Base-by-base conservation (phyloP, 2,113 vertebrate genomes). In the Catharus bicknelli region DNA sequence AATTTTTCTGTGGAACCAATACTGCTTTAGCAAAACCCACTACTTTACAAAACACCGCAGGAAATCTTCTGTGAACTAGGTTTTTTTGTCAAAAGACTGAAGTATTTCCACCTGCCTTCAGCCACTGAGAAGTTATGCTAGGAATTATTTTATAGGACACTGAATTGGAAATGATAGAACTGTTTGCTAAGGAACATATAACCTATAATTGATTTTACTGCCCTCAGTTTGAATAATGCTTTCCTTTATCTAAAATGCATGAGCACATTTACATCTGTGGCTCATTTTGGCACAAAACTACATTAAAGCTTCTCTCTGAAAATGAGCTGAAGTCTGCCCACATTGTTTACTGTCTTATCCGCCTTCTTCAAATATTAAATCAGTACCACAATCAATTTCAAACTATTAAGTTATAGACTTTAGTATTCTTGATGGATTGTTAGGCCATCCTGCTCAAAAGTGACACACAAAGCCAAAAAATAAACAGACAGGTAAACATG, bases 161-260 rank as follows among this genome's bases (percentile, higher is more conserved):
- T 75, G 48, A 90, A 95, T 86, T 70, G 36, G 76, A 86, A 90
- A 80, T 55, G 25, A 80, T 64, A 81, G 43, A 93, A 77, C 16
- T 81, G 43, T 88, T 96, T 81, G 40, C 83, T 88, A 88, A 88
- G 57, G 47, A 95, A 83, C 23, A 21, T 68, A 90, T 29, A 94
- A 59, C 61, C 48, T 82, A 22, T 72, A 92, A 88, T 64, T 91
- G 40, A 95, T 93, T 95, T 93, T 93, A 78, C 12, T 78, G 36
- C 30, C 43, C 30, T 83, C 53, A 63, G 61, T 90, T 0, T 88
- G 80, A 94, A 64, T 83, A 92, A 88, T 81, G 51, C n/a, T 74
- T 90, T 82, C 70, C 63, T 94, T 84, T 93, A 88, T 77, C 75
- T 95, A 92, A 96, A 96, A 86, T 81, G 72, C 77, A 92, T 78